These are phyloP conservation scores for Rugalucina vietnamica DNA, from an alignment of 2,888 invertebrate species.

Conservation along the genomic window DNA sequence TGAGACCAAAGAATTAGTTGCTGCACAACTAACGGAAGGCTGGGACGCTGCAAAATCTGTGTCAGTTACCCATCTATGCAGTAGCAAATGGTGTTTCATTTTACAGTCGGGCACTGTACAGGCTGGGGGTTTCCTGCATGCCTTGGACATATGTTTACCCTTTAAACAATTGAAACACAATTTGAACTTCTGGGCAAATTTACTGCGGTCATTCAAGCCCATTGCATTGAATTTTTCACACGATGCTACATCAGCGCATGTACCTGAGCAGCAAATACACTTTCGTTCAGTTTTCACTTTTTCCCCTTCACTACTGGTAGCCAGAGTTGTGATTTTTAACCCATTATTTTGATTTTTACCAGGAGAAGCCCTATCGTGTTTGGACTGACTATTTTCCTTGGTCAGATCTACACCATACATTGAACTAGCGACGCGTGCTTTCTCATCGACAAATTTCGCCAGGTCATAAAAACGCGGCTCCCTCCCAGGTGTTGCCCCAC, in stretches of 20 bases:
- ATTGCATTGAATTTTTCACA: constrained; percentile 28
- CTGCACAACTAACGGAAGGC: neutral
- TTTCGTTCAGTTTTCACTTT: neutral
- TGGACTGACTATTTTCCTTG: constrained; percentile 5
- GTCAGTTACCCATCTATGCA: constrained; percentile 23
- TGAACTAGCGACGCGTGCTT: constrained; percentile 22
- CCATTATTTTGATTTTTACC: neutral
- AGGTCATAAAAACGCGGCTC: constrained; percentile 37
- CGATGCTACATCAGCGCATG: constrained; percentile 16
- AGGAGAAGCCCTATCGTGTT: neutral
- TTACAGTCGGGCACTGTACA: constrained; percentile 34
- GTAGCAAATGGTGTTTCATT: constrained; percentile 26
- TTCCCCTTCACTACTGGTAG: neutral
- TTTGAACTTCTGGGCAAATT: constrained; percentile 21
- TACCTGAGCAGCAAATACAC: constrained; percentile 31
- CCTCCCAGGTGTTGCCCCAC: constrained; percentile 13
- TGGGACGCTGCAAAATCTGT: neutral
- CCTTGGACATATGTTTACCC: constrained; percentile 31
- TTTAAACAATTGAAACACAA: constrained; percentile 46
- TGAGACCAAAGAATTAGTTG: neutral
- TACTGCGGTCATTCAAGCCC: constrained; percentile 12
- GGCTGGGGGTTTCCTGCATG: constrained; percentile 25
- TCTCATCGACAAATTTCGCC: constrained; percentile 28
- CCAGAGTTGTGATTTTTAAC: neutral
- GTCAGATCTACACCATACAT: constrained; percentile 27